A percentile compares a stretch with the other conserved stretches of the same genome.
These are phyloP conservation scores for Nymphalis io DNA, from an alignment of 1,140 invertebrate species.

Conservation along the genomic window DNA sequence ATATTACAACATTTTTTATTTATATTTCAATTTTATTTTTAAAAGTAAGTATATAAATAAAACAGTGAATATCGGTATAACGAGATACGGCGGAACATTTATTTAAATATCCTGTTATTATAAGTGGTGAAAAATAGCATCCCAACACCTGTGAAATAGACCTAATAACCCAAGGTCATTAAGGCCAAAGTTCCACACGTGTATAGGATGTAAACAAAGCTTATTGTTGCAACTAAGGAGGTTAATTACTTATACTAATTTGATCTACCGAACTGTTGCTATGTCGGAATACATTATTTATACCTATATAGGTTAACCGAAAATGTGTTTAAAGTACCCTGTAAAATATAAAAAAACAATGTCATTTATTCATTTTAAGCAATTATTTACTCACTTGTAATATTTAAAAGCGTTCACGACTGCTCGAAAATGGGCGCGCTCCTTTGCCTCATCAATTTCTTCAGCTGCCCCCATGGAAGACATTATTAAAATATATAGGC, in stretches of 20 bases:
- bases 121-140: background rate
- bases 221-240: slow-evolving; percentile 62
- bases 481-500: slow-evolving; percentile 47
- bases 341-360: background rate
- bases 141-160: slow-evolving; percentile 33
- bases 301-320: background rate
- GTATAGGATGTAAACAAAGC: slow-evolving; percentile 59
- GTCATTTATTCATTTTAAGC: background rate
- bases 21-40: no score
- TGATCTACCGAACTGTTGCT: slow-evolving; percentile 56
- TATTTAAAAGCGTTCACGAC: slow-evolving; percentile 90
- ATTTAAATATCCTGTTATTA: background rate
- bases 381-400: slow-evolving; percentile 87
- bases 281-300: slow-evolving; percentile 32
- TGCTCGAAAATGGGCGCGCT: slow-evolving; percentile 88
- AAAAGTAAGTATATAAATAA: background rate
- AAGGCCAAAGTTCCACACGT: slow-evolving; percentile 46
- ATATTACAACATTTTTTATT: no score
- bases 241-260: slow-evolving; percentile 62
- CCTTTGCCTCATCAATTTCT: slow-evolving; percentile 84
- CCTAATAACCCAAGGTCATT: slow-evolving; percentile 44
- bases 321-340: background rate
- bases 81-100: background rate
- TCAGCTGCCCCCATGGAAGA: slow-evolving; percentile 56
- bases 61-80: background rate